Conservation (phyloP, 2,797 vertebrate genomes). For the Paramormyrops hopkinsi region DNA sequence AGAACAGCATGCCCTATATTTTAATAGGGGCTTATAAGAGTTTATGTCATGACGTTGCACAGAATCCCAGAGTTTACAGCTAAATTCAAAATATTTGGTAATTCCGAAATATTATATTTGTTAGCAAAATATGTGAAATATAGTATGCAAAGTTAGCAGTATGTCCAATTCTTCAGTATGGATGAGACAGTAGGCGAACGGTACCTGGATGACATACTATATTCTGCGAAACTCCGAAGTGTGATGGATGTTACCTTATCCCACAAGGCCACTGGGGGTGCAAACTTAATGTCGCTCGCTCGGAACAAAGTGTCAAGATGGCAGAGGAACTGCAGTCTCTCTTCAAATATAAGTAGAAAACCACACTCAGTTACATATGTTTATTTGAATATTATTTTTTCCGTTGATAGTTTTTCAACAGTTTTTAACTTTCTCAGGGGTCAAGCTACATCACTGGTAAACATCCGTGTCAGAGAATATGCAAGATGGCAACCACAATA, state of each 20-base stretch:
- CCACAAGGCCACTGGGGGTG: neutral
- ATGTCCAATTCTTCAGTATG: neutral
- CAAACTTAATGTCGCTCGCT: neutral
- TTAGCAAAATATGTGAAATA: neutral
- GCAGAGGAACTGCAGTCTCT: neutral
- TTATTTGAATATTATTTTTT: neutral
- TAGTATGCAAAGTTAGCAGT: neutral
- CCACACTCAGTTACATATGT: neutral
- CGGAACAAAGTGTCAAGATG: neutral
- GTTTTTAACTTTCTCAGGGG: neutral
- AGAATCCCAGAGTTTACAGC: neutral
- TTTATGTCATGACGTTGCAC: neutral
- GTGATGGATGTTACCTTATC: neutral
- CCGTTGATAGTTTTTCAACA: neutral
- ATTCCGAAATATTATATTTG: neutral
- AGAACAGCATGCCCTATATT: neutral
- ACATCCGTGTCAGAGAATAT: neutral
- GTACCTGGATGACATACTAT: neutral
- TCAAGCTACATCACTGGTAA: neutral
- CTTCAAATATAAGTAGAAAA: neutral
- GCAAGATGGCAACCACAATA: neutral
- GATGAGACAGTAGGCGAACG: neutral
- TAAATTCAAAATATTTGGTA: neutral
- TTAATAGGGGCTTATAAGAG: neutral
- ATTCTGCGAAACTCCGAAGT: neutral